A percentile compares a stretch with the other conserved stretches of the same genome.
Conservation (phyloP, 2,888 invertebrate genomes). For the Cryptophagus acutangulus region DNA sequence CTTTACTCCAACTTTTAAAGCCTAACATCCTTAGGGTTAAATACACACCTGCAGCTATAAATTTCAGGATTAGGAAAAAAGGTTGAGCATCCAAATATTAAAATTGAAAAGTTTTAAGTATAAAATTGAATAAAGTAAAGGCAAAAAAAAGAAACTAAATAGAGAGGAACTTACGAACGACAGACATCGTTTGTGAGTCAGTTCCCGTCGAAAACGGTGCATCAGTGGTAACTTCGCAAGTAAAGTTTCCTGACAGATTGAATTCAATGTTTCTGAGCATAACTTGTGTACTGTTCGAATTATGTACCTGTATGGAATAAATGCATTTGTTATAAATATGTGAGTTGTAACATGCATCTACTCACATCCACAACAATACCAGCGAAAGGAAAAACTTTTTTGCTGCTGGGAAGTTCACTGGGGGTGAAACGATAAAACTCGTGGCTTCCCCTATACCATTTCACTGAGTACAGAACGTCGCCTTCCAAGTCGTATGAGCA, state of each 20-base stretch:
- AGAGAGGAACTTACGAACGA: constrained; percentile 77
- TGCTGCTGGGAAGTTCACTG: constrained; percentile 63
- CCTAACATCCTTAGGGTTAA: too few relatives aligned
- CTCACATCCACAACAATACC: constrained; percentile 81
- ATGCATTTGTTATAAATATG: constrained; percentile 1
- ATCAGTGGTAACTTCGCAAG: constrained; percentile 74
- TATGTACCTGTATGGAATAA: constrained; percentile 53
- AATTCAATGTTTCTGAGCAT: constrained; percentile 65
- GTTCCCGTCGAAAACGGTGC: constrained; percentile 63
- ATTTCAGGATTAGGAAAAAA: too few relatives aligned
- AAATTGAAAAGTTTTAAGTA: too few relatives aligned
- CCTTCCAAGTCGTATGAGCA: constrained; percentile 76
- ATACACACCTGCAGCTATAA: too few relatives aligned
- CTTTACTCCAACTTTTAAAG: too few relatives aligned
- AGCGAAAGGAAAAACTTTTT: constrained; percentile 68
- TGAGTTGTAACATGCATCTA: constrained; percentile 32
- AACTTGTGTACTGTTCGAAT: constrained; percentile 71
- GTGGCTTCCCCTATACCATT: constrained; percentile 79
- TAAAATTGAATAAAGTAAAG: too few relatives aligned
- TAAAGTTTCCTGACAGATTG: constrained; percentile 69
- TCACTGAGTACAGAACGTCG: constrained; percentile 70
- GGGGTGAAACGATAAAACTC: constrained; percentile 84
- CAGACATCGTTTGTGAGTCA: constrained; percentile 62
- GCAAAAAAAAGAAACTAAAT: too few relatives aligned
- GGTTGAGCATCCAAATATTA: too few relatives aligned